These are phyloP conservation scores for Cryptoblepharus egeriae DNA, from an alignment of 2,797 vertebrate genomes.

Conservation along the genomic window DNA sequence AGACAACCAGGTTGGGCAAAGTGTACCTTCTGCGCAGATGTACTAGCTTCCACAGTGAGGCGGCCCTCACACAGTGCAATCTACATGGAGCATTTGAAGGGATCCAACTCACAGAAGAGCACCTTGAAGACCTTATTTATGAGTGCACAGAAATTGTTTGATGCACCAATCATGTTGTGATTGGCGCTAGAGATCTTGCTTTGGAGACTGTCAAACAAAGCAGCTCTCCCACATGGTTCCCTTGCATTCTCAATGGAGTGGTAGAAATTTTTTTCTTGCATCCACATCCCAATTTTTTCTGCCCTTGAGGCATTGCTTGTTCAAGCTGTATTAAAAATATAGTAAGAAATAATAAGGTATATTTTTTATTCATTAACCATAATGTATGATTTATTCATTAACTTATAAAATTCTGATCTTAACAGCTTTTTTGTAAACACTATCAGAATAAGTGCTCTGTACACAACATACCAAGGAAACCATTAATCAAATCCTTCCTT, in stretches of 20 bases:
- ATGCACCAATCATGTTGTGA: background rate
- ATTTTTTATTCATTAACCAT: no score
- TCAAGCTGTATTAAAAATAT: no score
- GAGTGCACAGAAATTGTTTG: background rate
- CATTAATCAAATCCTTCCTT: no score
- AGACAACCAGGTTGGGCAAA: background rate
- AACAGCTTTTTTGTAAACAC: no score
- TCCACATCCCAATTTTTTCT: background rate
- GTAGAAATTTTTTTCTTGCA: background rate
- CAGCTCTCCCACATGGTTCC: background rate
- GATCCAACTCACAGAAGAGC: no score
- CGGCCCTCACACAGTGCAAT: background rate
- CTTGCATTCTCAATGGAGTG: background rate
- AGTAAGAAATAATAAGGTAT: background rate
- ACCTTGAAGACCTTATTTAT: background rate
- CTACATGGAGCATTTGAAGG: no score
- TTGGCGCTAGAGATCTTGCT: no score
- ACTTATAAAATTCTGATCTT: no score
- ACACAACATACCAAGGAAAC: no score
- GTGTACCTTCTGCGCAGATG: background rate
- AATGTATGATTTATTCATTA: no score
- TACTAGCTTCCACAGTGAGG: background rate
- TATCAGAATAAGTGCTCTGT: no score
- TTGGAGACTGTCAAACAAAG: background rate
- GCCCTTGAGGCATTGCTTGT: background rate